Percentiles rank a stretch among this genome's conserved stretches.
phyloP scores from a whole-genome alignment of 1,140 invertebrate species.

The Zaprionus africanus region DNA sequence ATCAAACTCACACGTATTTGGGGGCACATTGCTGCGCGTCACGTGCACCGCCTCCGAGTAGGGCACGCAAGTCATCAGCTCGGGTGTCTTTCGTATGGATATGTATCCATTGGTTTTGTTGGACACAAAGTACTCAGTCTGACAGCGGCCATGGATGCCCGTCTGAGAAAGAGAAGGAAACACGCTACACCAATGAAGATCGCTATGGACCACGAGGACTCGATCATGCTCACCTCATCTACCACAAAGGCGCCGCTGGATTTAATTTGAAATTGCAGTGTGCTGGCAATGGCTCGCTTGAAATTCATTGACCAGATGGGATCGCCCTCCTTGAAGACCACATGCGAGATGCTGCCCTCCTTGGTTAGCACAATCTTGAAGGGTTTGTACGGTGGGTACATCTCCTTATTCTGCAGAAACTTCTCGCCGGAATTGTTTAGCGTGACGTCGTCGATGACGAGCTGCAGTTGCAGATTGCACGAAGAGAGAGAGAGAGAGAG shows the following conservation, averaged over 20 bases:
- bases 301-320: slow-evolving; percentile 89
- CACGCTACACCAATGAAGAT: not conserved
- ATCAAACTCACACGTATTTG: slow-evolving; percentile 80
- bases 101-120: slow-evolving; percentile 79
- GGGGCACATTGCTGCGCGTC: slow-evolving; percentile 79
- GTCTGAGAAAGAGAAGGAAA: slow-evolving; percentile 45
- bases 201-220: not conserved
- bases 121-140: slow-evolving; percentile 82
- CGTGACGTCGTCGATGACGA: slow-evolving; percentile 82
- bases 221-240: slow-evolving; percentile 84
- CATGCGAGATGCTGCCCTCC: slow-evolving; percentile 72
- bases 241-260: slow-evolving; percentile 85
- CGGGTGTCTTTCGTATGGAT: slow-evolving; percentile 80
- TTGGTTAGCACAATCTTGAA: slow-evolving; percentile 76
- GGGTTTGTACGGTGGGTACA: slow-evolving; percentile 83
- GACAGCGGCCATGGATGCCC: slow-evolving; percentile 79
- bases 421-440: slow-evolving; percentile 83
- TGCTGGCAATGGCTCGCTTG: slow-evolving; percentile 87
- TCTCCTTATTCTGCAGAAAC: slow-evolving; percentile 83
- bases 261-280: slow-evolving; percentile 86
- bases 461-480: slow-evolving; percentile 42
- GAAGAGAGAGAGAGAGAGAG: not conserved
- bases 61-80: slow-evolving; percentile 74
- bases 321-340: slow-evolving; percentile 85
- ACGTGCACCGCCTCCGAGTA: slow-evolving; percentile 76